These are phyloP conservation scores for Sebastes cheni DNA, from an alignment of 2,797 vertebrate genomes.

Conservation along the genomic window DNA sequence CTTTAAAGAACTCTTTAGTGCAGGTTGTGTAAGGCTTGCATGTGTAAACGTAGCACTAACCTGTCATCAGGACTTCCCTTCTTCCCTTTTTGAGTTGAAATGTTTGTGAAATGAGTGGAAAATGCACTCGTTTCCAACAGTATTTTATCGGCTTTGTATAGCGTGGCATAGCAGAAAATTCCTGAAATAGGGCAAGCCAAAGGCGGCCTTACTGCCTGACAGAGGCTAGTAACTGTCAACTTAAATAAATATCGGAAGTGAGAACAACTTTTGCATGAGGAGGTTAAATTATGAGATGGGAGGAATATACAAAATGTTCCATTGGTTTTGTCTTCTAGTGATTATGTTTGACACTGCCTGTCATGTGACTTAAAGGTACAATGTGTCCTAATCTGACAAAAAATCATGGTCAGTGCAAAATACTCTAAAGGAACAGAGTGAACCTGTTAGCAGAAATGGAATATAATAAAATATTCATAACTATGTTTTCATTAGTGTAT, in stretches of 20 bases:
- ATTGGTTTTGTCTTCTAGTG: background rate
- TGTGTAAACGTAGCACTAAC: background rate
- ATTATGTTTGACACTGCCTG: slow-evolving; percentile 3
- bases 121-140: slow-evolving; percentile 14
- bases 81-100: slow-evolving; percentile 1
- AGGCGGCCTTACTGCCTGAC: slow-evolving; percentile 7
- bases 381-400: background rate
- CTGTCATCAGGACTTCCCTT: background rate
- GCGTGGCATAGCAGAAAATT: slow-evolving; percentile 7
- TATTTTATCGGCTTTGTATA: slow-evolving; percentile 20
- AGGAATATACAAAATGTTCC: background rate
- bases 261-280: slow-evolving; percentile 13
- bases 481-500: too few relatives aligned
- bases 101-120: slow-evolving; percentile 22
- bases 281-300: slow-evolving; percentile 8
- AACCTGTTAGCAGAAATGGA: too few relatives aligned
- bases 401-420: background rate
- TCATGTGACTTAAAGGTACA: background rate
- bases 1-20: background rate
- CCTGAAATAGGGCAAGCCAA: slow-evolving; percentile 11
- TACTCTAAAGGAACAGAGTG: background rate
- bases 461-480: too few relatives aligned
- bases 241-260: slow-evolving; percentile 23
- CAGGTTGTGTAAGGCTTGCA: background rate
- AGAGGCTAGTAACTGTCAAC: slow-evolving; percentile 37